Percentiles rank a stretch among this genome's conserved stretches.
phyloP scores from a whole-genome alignment of 2,888 invertebrate species.

The Aplocera efformata region DNA sequence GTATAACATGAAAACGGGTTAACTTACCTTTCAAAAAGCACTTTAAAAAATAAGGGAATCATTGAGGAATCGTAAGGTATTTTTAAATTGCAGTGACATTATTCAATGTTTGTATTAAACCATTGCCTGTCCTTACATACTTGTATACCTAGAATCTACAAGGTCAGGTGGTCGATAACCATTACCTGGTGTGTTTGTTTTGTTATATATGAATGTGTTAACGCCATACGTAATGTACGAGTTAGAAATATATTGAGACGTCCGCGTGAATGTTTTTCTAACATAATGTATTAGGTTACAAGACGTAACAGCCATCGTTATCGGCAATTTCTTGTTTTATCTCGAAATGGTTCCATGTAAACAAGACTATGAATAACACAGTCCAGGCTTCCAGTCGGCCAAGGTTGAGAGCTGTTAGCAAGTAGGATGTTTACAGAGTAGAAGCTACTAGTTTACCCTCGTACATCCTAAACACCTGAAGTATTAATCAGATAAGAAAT shows the following conservation, averaged over 20 bases:
- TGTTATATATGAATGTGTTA: conserved; percentile 4
- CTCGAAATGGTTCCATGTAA: conserved; percentile 46
- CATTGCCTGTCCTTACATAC: neutral
- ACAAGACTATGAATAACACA: conserved; percentile 53
- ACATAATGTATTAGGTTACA: conserved; percentile 29
- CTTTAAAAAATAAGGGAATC: no score
- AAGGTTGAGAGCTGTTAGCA: conserved; percentile 51
- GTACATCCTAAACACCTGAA: conserved; percentile 29
- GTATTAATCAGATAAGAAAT: conserved; percentile 38
- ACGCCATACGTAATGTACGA: neutral
- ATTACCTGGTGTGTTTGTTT: conserved; percentile 20
- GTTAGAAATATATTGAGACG: neutral
- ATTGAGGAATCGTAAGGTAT: no score
- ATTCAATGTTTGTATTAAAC: neutral
- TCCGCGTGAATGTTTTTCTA: conserved; percentile 12
- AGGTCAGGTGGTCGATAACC: conserved; percentile 34
- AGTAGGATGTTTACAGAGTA: conserved; percentile 43
- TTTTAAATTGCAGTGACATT: no score
- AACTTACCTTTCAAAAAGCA: no score
- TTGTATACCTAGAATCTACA: conserved; percentile 17
- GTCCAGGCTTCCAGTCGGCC: conserved; percentile 57
- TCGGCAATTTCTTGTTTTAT: conserved; percentile 27
- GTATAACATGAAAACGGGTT: no score
- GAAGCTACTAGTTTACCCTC: conserved; percentile 37
- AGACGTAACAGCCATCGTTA: conserved; percentile 25